Evolutionary conservation across 2,113 vertebrate genomes (phyloP).

Genomic region (Anoura caudifer): DNA sequence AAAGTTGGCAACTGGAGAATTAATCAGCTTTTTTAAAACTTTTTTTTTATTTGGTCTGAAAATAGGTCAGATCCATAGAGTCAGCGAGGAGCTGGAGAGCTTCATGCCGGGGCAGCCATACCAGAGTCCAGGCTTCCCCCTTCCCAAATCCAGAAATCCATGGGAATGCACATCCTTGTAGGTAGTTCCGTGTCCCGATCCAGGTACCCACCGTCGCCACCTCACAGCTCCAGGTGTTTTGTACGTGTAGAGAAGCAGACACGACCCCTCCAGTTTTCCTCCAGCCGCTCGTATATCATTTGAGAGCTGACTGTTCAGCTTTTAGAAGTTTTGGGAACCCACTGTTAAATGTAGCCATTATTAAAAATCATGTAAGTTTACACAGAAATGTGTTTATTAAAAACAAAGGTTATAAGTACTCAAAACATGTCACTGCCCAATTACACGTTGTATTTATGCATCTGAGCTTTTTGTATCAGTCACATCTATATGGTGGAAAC

Average conservation of each 20-base stretch:
- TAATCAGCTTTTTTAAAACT: neutral
- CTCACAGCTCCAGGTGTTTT: neutral
- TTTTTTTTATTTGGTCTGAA: conserved; percentile 11
- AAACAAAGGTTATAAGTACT: neutral
- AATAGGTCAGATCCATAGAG: conserved; percentile 48
- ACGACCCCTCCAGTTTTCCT: neutral
- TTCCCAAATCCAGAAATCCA: neutral
- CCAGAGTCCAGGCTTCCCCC: neutral
- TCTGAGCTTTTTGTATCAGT: neutral
- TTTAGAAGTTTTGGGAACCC: neutral
- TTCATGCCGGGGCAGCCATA: neutral
- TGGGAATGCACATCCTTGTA: neutral
- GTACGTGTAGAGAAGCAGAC: neutral
- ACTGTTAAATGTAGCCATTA: neutral
- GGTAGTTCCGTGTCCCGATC: neutral
- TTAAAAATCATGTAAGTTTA: neutral
- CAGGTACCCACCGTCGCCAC: neutral
- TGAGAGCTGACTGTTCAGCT: neutral
- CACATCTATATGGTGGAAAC: neutral
- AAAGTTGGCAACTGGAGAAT: conserved; percentile 41
- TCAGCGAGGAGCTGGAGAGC: neutral
- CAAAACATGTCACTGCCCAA: neutral
- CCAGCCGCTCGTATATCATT: neutral
- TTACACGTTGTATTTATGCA: neutral
- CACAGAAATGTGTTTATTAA: neutral